phyloP scores from a whole-genome alignment of 1,140 invertebrate species.

The Drosophila novamexicana region DNA sequence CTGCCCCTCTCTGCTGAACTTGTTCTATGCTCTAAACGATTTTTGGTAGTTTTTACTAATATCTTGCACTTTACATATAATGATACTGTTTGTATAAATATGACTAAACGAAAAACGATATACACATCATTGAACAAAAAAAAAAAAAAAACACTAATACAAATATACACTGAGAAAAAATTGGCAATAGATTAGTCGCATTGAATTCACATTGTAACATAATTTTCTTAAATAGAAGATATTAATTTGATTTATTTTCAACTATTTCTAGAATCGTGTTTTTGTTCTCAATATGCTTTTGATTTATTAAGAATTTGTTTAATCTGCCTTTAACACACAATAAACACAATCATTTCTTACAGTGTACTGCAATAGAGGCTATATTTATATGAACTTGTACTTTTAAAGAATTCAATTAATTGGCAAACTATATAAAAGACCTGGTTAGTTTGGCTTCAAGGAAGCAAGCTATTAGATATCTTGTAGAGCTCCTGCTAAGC shows the following conservation, averaged over 20 bases:
- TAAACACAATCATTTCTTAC: not conserved
- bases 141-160: slow-evolving; percentile 76
- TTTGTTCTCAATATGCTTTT: slow-evolving; percentile 14
- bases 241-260: slow-evolving; percentile 26
- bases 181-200: slow-evolving; percentile 84
- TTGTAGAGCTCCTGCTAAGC: too few species aligned
- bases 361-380: not conserved
- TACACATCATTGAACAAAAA: slow-evolving; percentile 38
- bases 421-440: too few species aligned
- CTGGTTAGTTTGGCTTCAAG: too few species aligned
- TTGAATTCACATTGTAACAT: slow-evolving; percentile 45
- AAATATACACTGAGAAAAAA: slow-evolving; percentile 84
- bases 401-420: not conserved
- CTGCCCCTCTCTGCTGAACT: slow-evolving; percentile 9
- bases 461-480: too few species aligned
- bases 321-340: not conserved
- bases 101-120: slow-evolving; percentile 55
- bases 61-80: slow-evolving; percentile 62
- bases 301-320: not conserved
- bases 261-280: slow-evolving; percentile 19
- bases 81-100: slow-evolving; percentile 62
- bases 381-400: not conserved
- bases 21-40: slow-evolving; percentile 60
- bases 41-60: slow-evolving; percentile 59
- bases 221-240: slow-evolving; percentile 3